Base-by-base conservation (phyloP, 2,888 invertebrate species). In the Acrocera orbiculus region DNA sequence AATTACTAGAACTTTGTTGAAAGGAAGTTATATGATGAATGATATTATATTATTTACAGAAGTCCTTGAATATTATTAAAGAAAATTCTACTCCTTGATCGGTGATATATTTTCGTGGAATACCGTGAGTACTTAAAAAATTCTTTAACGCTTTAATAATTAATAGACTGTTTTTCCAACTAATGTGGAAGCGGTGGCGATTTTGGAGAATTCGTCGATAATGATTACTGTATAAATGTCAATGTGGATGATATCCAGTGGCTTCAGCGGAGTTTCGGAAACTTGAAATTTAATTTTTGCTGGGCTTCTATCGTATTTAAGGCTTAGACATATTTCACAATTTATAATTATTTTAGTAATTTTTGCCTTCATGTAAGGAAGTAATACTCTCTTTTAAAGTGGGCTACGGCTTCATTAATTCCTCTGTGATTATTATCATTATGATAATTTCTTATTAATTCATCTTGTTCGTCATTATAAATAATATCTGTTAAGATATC, bases 261-360 rank as follows among this genome's bases (percentile, higher is more conserved):
- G 39, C 38, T 38, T 40, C 5, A 8, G 6, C 3, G 43, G 41
- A 7, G 17, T 40, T 39, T 42, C 43, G 14, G 41, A 30, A 23
- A 37, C 27, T 32, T 38, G 33, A 23, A 35, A 42, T 30, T 40
- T 37, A 4, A 30, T 19, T 35, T 40, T 42, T 15, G 35, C 37
- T 15, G 42, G 38, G 15, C 42, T 34, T 32, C 43, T 32, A 19
- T 42, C 38, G 27, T 42, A 40, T 36, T 41, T 43, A 7, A 42
- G 11, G 1, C 32, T 33, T 11, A 35, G 31, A 14, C 38, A 38
- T 25, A 20, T 34, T 6, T 38, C 29, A 16, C 38, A 38, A 14
- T 32, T 27, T 23, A 32, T 39, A 8, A 39, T 22, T 28, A 30
- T 37, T 33, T 35, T 30, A 6, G 31, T 35, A 10, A 41, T 41